A percentile compares a stretch with the other conserved stretches of the same genome.
Evolutionary conservation across 92 coral and sea anemone species (phyloP).

Genomic region (Epizoanthus scotinus): DNA sequence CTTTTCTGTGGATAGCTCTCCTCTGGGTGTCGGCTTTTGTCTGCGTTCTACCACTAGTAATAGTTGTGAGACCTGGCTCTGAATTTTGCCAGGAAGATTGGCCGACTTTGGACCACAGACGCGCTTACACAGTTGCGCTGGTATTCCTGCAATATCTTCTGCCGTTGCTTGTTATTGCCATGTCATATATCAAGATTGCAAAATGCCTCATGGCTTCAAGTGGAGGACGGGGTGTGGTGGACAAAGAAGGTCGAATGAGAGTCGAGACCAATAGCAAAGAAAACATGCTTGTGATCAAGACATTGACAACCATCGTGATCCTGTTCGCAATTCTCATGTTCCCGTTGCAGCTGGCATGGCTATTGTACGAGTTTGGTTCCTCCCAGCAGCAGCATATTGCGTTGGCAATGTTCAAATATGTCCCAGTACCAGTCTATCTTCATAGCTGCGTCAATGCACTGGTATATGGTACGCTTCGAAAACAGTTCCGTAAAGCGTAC

Average conservation of each 20-base stretch:
- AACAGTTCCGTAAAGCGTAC: conserved; percentile 81
- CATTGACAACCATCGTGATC: conserved; percentile 80
- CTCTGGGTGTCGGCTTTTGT: conserved; percentile 21
- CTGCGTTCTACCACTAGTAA: conserved; percentile 25
- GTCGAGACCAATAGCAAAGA: conserved; percentile 63
- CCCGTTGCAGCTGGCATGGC: conserved; percentile 89
- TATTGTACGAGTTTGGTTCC: conserved; percentile 77
- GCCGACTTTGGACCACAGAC: conserved; percentile 65
- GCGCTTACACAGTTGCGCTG: conserved; percentile 72
- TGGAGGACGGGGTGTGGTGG: conserved; percentile 23
- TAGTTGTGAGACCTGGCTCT: conserved; percentile 10
- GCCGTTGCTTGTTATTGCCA: conserved; percentile 77
- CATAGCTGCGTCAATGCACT: conserved; percentile 88
- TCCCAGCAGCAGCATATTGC: conserved; percentile 50
- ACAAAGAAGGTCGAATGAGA: conserved; percentile 16
- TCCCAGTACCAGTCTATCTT: conserved; percentile 68
- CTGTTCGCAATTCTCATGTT: conserved; percentile 82
- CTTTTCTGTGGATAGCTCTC: conserved; percentile 9
- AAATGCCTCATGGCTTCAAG: conserved; percentile 49
- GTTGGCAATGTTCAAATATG: conserved; percentile 57
- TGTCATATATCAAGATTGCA: conserved; percentile 84
- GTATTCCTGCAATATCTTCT: conserved; percentile 79
- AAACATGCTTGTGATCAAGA: conserved; percentile 76
- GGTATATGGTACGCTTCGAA: conserved; percentile 78
- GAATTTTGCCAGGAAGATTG: conserved; percentile 53